Conservation (phyloP, 2,888 invertebrate genomes). For the Microchrysa polita region DNA sequence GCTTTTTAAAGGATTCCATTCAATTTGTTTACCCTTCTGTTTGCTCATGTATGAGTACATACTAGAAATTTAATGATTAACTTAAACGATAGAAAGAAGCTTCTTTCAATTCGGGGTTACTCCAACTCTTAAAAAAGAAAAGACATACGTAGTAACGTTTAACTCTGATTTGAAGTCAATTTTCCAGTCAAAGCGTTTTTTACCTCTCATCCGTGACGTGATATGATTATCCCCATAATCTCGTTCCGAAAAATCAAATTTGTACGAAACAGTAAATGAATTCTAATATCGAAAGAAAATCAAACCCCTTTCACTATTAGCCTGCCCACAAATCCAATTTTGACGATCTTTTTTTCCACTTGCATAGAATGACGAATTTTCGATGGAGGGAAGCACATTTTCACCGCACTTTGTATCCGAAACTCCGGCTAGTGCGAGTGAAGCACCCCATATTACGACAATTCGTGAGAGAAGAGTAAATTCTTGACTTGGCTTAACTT, state of each 20-base stretch:
- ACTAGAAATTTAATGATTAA: no score
- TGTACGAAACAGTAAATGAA: slow-evolving; percentile 11
- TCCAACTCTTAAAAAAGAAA: no score
- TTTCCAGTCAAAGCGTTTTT: not conserved
- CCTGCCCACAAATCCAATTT: slow-evolving; percentile 40
- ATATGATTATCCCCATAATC: slow-evolving; percentile 26
- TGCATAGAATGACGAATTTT: slow-evolving; percentile 32
- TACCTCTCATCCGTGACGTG: not conserved
- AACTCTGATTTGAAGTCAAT: not conserved
- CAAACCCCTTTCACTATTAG: slow-evolving; percentile 36
- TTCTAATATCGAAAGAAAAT: not conserved
- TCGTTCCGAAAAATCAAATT: slow-evolving; percentile 11
- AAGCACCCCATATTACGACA: not conserved
- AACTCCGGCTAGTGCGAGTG: slow-evolving; percentile 3
- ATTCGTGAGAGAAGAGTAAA: slow-evolving; percentile 24
- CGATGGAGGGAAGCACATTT: slow-evolving; percentile 29
- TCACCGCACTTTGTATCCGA: slow-evolving; percentile 34
- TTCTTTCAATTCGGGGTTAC: no score
- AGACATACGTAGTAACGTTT: no score
- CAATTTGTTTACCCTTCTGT: no score
- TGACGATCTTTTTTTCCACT: slow-evolving; percentile 26
- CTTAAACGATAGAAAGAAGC: no score
- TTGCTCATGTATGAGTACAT: no score
- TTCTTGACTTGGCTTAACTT: slow-evolving; percentile 11
- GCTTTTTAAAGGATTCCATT: no score